Evolutionary conservation across 2,797 vertebrate genomes (phyloP).

Genomic region (Girardinus metallicus): DNA sequence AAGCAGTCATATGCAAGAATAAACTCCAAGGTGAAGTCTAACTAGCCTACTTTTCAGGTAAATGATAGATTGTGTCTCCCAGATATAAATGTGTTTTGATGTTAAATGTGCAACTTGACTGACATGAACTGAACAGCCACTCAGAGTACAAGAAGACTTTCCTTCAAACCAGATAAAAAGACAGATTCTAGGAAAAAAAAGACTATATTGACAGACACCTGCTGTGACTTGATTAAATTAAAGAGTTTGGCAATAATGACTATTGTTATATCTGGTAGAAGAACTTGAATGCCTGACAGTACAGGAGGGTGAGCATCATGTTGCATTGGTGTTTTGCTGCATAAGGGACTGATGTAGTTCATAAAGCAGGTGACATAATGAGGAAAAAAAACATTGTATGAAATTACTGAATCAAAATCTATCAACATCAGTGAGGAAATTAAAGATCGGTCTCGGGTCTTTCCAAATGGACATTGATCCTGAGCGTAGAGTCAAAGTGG

Average conservation of each 20-base stretch:
- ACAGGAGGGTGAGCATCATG: neutral
- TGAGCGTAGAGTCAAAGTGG: neutral
- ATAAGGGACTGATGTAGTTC: neutral
- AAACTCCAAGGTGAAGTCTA: neutral
- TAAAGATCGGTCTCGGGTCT: neutral
- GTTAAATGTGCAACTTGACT: neutral
- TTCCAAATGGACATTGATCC: neutral
- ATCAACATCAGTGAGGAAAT: neutral
- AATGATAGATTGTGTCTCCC: too few relatives aligned
- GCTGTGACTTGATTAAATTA: neutral
- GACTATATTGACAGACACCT: neutral
- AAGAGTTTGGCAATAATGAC: neutral
- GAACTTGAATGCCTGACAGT: neutral
- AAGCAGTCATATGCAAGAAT: neutral
- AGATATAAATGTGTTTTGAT: too few relatives aligned
- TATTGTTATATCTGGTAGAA: too few relatives aligned
- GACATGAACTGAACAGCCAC: neutral
- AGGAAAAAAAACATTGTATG: neutral
- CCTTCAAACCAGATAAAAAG: neutral
- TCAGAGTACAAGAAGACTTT: neutral
- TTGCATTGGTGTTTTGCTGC: neutral
- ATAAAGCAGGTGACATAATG: too few relatives aligned
- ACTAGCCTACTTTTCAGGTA: neutral
- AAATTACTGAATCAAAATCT: neutral
- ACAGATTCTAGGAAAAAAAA: neutral